Base-by-base conservation (phyloP, 2,888 invertebrate genomes). In the Zaprionus obscuricornis region DNA sequence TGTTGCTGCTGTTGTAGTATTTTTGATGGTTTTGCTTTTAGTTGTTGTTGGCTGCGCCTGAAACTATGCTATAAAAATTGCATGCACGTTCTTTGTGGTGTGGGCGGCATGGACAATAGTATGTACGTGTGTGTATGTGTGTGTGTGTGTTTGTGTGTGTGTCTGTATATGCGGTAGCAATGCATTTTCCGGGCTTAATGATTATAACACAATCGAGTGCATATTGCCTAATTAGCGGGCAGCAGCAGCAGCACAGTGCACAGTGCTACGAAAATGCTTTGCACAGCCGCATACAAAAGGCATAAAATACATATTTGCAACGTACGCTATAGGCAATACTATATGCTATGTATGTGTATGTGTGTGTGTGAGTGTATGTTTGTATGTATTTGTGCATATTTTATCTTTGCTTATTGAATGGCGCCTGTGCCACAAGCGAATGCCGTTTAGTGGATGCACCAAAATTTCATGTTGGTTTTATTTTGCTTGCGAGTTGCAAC, bases 161-260 rank as follows among this genome's bases (percentile, higher is more conserved):
- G 47, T 64, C 11, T 62, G 31, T 40, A 29, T 27, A 5, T 13
- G 26, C 46, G 63, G 60, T 60, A 43, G 64, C 65, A 64, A 54
- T 76, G 68, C 62, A 76, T 81, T 76, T 67, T 71, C 74, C 64
- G 66, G 68, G 60, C 79, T 85, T 83, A 83, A 83, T 81, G 81
- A 79, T 85, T 85, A 79, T 79, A 77, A 77, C 85, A 79, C 78
- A 85, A 85, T 79, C 85, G 82, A 79, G 82, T 83, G 81, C 81
- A 82, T 79, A 83, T 83, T 82, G 81, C 85, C 72, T 82, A 85
- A 85, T 85, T 82, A 84, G 86, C 69, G 81, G 60, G 56, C 67
- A 40, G 43, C 65, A 50, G 50, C 64, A 31, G 47, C 59, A 20
- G 33, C 55, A 39, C 39, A n/a, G n/a, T n/a, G n/a, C n/a, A n/a